Evolutionary conservation across 2,888 invertebrate species (phyloP), one percentile per base, ranked within the genome.

Genomic region (Athalia rosae): DNA sequence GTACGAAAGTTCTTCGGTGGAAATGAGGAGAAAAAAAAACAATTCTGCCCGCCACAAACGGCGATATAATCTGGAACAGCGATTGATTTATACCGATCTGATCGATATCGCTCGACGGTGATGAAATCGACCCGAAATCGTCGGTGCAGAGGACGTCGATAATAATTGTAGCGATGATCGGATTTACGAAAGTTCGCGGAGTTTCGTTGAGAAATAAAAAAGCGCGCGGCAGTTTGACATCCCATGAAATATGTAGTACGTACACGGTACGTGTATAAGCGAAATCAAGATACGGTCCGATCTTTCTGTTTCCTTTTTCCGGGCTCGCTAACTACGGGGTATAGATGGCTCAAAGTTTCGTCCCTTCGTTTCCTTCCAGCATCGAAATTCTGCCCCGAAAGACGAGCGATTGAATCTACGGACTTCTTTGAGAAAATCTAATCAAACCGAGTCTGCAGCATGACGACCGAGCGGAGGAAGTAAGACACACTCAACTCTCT

Each of bases 371-470:
- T 64, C 3, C 47, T 9, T 64, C 47, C 45, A n/a, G 45, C 5
- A 47, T 47, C 64, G 64, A 64, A 64, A 64, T 64, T 47, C 45
- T 47, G 13, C 13, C 11, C 47, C 9, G 28, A 28, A 64, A 15
- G 13, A 7, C 45, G 64, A 47, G n/a, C 64, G 64, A 64, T 64
- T 47, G 64, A 64, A 64, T 64, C 64, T 64, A 3, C 64, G 64
- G 64, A 64, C 64, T 64, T 28, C 28, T 28, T 28, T 47, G 7
- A 13, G 13, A 47, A 47, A 64, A 64, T 64, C 64, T 64, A 64
- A 64, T 64, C 64, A 64, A 47, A 64, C 47, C 64, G 45, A 47
- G 15, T 62, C 62, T 62, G 13, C 64, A 13, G 11, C 47, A 28
- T 45, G 7, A n/a, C 8, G 50, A 50, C 13, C 0, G 64, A 28